Evolutionary conservation across 2,888 invertebrate species (phyloP), one percentile per base, ranked within the genome.

Genomic region (Synergus itoensis): DNA sequence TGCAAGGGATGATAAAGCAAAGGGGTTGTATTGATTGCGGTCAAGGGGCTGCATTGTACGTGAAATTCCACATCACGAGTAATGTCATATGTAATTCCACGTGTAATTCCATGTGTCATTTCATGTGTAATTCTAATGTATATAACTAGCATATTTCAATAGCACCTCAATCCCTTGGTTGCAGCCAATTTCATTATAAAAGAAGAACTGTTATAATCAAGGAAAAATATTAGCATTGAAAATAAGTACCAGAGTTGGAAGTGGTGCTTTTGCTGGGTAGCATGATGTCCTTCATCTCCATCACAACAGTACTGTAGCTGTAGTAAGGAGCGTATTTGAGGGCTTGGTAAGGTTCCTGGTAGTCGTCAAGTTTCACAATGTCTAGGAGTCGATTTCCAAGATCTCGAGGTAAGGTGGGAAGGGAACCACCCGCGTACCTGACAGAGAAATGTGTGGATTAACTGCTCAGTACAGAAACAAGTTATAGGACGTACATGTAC

Each of bases 311-410:
- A 91, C 95, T 96, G 92, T 96, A 96, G 90, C 95, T 95, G 91
- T 96, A 96, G 91, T 96, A 96, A 3, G 96, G 96, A 16, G 96
- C 95, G 89, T 95, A 96, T 90, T 95, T 95, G 85, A 96, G 92
- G 28, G 96, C 95, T 92, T 96, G 96, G 92, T 96, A 96, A 62
- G 96, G 96, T 92, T 96, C 96, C 89, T 96, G 96, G 92, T 96
- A 96, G 90, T 96, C 96, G 88, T 95, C 95, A 67, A 95, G 94
- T 90, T 95, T 94, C 86, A 95, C 93, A 87, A 95, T 94, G 87
- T 94, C 92, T 76, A 94, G 93, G 87, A 94, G 94, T 81, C 93
- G 93, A 90, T 94, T 93, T 63, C 93, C 93, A 89, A 93, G 92
- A 84, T 94, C 94, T 73, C 90, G 90, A 3, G 91, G 91, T 67